A percentile compares a stretch with the other conserved stretches of the same genome.
Evolutionary conservation across 35 echinoderm and acorn worm species (phyloP).

Genomic region (Chiridota heheva): DNA sequence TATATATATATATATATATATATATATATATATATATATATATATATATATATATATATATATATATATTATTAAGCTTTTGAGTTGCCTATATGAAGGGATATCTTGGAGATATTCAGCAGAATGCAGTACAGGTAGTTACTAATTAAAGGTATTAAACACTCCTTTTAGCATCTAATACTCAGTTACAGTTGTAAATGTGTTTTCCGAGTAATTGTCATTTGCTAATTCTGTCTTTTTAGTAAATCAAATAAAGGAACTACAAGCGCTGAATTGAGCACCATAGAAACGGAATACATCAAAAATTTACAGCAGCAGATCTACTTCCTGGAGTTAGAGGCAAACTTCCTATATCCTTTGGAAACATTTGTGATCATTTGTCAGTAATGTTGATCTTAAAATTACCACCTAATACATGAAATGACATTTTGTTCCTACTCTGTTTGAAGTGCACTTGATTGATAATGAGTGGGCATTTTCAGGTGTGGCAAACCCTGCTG

Average conservation of each 20-base stretch:
- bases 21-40: too few relatives aligned
- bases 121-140: too few relatives aligned
- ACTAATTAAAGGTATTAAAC: background rate
- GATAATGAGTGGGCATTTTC: too few relatives aligned
- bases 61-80: too few relatives aligned
- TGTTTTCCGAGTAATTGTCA: background rate
- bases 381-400: background rate
- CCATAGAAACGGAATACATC: conserved; percentile 91
- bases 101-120: too few relatives aligned
- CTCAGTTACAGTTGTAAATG: background rate
- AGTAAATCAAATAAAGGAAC: conserved; percentile 73
- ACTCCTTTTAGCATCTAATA: background rate
- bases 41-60: too few relatives aligned
- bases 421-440: too few relatives aligned
- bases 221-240: conserved; percentile 19
- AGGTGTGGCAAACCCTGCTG: too few relatives aligned
- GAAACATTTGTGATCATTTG: background rate
- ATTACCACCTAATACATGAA: too few relatives aligned
- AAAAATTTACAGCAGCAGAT: conserved; percentile 98
- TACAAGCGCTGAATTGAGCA: conserved; percentile 45
- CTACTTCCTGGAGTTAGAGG: conserved; percentile 94
- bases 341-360: conserved; percentile 99
- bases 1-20: too few relatives aligned
- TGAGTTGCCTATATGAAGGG: too few relatives aligned
- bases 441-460: too few relatives aligned